These are phyloP conservation scores for Artibeus lituratus DNA, from an alignment of 2,797 vertebrate genomes.

Conservation along the genomic window DNA sequence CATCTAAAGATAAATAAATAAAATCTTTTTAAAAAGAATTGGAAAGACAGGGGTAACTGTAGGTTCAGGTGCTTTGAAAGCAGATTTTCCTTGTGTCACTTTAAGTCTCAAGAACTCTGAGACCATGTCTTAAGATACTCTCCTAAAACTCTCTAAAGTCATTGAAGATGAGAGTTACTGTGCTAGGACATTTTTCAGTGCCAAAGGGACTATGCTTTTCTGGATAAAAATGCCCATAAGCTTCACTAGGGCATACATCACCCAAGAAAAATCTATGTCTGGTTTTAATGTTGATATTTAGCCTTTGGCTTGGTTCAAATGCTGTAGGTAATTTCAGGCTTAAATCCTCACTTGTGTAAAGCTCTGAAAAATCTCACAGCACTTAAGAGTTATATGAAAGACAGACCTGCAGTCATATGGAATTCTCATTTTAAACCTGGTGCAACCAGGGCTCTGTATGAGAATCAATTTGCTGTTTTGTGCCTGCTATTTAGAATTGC, in stretches of 20 bases:
- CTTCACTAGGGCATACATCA: slow-evolving; percentile 56
- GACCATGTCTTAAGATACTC: neutral
- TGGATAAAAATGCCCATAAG: slow-evolving; percentile 51
- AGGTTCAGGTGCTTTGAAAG: neutral
- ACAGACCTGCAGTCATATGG: slow-evolving; percentile 64
- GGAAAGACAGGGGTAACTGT: neutral
- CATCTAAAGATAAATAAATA: too few species aligned
- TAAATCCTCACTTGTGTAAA: slow-evolving; percentile 60
- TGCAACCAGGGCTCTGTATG: slow-evolving; percentile 36
- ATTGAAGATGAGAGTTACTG: slow-evolving; percentile 11
- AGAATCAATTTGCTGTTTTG: slow-evolving; percentile 52
- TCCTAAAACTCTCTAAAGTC: slow-evolving; percentile 15
- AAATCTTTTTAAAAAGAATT: too few species aligned
- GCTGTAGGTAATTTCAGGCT: slow-evolving; percentile 61
- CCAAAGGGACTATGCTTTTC: neutral
- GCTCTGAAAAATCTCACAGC: slow-evolving; percentile 68
- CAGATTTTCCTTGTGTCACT: neutral
- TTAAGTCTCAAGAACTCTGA: neutral
- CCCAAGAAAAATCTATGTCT: slow-evolving; percentile 63
- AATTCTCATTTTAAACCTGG: slow-evolving; percentile 54
- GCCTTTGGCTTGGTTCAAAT: slow-evolving; percentile 56
- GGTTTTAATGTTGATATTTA: slow-evolving; percentile 64
- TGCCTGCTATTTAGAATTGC: slow-evolving; percentile 49
- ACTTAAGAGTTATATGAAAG: slow-evolving; percentile 65
- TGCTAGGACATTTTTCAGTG: slow-evolving; percentile 31